A percentile compares a stretch with the other conserved stretches of the same genome.
Conservation (phyloP, 53 echinoderm and acorn worm genomes). For the Holothuria scabra region DNA sequence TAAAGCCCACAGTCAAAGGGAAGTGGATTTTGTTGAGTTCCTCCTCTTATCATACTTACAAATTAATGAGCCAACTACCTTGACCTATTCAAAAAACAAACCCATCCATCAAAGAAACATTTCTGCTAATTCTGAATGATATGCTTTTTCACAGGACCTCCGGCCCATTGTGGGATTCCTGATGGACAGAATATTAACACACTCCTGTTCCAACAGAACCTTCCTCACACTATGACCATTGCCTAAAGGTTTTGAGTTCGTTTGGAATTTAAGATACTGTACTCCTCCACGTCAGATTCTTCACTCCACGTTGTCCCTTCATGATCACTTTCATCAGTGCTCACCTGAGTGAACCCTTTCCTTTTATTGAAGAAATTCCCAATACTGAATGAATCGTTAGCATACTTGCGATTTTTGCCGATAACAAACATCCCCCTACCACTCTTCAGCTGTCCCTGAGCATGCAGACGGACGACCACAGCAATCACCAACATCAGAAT, state of each 20-base stretch:
- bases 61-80: too few species aligned
- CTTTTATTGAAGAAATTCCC: constrained; percentile 92
- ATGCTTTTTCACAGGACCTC: too few species aligned
- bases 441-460: constrained; percentile 76
- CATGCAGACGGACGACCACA: constrained; percentile 83
- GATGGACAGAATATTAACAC: too few species aligned
- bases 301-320: constrained; percentile 86
- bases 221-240: too few species aligned
- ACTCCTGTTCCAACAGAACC: too few species aligned
- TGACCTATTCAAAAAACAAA: too few species aligned
- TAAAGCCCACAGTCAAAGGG: too few species aligned
- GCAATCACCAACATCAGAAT: constrained; percentile 91
- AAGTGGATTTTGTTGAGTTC: too few species aligned
- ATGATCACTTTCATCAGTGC: constrained; percentile 93
- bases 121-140: too few species aligned
- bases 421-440: constrained; percentile 46
- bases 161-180: too few species aligned
- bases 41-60: too few species aligned
- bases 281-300: constrained; percentile 96
- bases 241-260: constrained; percentile 80
- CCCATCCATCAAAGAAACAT: too few species aligned
- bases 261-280: constrained; percentile 81
- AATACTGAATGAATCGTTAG: constrained; percentile 81
- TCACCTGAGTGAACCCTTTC: constrained; percentile 93
- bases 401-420: constrained; percentile 52